These are phyloP conservation scores for Mastomys natalensis DNA, from an alignment of 2,113 vertebrate genomes.

Conservation along the genomic window DNA sequence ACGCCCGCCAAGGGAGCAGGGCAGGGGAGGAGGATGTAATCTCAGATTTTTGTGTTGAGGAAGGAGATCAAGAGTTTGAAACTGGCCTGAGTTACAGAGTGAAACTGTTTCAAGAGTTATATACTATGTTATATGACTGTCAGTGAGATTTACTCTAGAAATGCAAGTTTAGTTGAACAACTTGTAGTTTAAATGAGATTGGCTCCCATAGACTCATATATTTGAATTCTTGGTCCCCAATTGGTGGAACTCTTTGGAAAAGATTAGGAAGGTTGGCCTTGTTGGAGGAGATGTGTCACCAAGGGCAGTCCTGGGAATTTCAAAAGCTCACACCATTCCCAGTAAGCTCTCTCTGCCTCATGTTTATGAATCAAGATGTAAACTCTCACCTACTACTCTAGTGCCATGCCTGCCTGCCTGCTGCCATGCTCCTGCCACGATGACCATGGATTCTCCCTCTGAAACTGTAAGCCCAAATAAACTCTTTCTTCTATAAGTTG, in stretches of 20 bases:
- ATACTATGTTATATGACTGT: not conserved
- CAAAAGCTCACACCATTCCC: not conserved
- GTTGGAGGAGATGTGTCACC: not conserved
- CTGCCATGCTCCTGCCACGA: not conserved
- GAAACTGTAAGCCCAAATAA: not conserved
- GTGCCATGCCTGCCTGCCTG: not conserved
- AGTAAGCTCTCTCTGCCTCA: not conserved
- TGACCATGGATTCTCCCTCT: not conserved
- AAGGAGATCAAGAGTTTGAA: not conserved
- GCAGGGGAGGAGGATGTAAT: not conserved
- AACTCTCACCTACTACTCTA: not conserved
- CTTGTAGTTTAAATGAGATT: not conserved
- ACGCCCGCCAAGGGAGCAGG: not conserved
- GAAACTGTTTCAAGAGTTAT: not conserved
- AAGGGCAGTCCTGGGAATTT: not conserved
- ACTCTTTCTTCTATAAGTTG: not conserved
- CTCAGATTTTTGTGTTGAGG: not conserved
- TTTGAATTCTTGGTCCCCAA: not conserved
- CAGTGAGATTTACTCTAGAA: not conserved
- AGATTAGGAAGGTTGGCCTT: not conserved
- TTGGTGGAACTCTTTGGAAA: not conserved
- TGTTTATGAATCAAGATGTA: not conserved
- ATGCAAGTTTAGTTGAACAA: not conserved
- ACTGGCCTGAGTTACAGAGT: not conserved
- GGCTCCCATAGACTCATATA: not conserved